These are phyloP conservation scores for Caenorhabditis doughertyi DNA, from an alignment of 2,888 invertebrate species.

Conservation along the genomic window DNA sequence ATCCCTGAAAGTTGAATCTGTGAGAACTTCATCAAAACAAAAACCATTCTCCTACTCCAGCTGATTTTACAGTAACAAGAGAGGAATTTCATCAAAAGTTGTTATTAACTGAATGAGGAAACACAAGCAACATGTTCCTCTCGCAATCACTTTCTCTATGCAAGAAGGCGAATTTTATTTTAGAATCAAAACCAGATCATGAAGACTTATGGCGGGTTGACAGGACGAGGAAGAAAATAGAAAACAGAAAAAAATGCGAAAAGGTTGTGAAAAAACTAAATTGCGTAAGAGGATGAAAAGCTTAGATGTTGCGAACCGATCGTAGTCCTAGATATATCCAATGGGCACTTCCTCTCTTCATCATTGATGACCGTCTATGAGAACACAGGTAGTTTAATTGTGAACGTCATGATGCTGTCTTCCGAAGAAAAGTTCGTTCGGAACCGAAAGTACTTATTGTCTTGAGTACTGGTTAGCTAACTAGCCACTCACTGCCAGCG, in stretches of 20 bases:
- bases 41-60: constrained; percentile 10
- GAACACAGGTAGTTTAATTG: background rate
- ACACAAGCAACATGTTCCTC: constrained; percentile 52
- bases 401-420: constrained; percentile 22
- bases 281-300: constrained; percentile 39
- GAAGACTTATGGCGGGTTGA: background rate
- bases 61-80: constrained; percentile 15
- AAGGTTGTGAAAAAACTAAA: constrained; percentile 30
- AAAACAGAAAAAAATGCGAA: constrained; percentile 10
- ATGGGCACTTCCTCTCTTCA: constrained; percentile 12
- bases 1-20: background rate
- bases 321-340: constrained; percentile 11
- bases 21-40: constrained; percentile 3
- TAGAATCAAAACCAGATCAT: constrained; percentile 61
- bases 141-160: constrained; percentile 45
- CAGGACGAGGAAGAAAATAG: constrained; percentile 24
- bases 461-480: constrained; percentile 39
- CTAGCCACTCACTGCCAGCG: constrained; percentile 14
- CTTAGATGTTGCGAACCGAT: constrained; percentile 44
- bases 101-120: constrained; percentile 25
- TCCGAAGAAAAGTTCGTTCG: background rate
- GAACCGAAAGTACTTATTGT: constrained; percentile 2
- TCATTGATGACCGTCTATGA: constrained; percentile 1
- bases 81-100: constrained; percentile 9
- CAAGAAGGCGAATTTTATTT: constrained; percentile 48